These are phyloP conservation scores for Melanerpes aurifrons DNA, from an alignment of 2,113 vertebrate genomes.

Conservation along the genomic window DNA sequence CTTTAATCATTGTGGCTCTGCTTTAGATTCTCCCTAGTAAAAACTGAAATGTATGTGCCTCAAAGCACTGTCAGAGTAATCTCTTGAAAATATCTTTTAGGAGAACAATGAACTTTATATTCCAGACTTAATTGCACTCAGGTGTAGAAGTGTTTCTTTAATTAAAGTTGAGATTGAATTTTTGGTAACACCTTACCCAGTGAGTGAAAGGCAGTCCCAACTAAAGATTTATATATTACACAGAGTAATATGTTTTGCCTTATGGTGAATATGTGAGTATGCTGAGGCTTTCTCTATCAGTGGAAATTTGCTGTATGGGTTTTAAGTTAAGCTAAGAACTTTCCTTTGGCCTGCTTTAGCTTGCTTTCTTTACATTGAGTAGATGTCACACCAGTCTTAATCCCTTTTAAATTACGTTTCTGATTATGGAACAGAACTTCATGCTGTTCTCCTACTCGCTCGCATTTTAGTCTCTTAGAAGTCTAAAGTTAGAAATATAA, in stretches of 20 bases:
- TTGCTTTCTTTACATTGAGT: neutral
- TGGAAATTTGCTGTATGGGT: constrained; percentile 24
- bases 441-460: neutral
- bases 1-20: too few relatives aligned
- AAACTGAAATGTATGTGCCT: neutral
- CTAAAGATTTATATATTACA: neutral
- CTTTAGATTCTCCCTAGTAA: neutral
- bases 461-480: neutral
- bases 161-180: constrained; percentile 5
- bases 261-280: neutral
- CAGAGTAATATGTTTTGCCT: neutral
- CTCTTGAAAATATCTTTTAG: neutral
- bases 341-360: neutral
- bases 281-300: neutral
- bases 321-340: neutral
- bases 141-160: neutral
- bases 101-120: neutral
- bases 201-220: neutral
- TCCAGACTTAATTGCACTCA: neutral
- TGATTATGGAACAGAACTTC: constrained; percentile 5
- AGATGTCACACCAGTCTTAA: constrained; percentile 17
- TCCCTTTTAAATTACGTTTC: constrained; percentile 57
- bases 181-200: neutral
- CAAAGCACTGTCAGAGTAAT: neutral
- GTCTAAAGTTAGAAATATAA: neutral